A percentile compares a stretch with the other conserved stretches of the same genome.
Evolutionary conservation across 2,888 invertebrate species (phyloP).

Genomic region (Caenorhabditis afra): DNA sequence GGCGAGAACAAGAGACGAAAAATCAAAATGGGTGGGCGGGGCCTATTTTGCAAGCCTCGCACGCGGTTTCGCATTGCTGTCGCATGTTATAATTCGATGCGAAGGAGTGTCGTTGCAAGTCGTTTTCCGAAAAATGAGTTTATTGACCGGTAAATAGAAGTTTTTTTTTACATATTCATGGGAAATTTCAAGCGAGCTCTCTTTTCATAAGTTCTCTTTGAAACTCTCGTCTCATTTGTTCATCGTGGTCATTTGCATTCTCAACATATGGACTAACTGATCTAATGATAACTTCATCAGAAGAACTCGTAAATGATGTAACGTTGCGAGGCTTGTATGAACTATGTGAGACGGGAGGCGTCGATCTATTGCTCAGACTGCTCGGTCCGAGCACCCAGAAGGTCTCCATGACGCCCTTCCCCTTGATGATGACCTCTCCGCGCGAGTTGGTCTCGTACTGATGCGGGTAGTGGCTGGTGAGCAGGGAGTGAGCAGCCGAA

Average conservation of each 20-base stretch:
- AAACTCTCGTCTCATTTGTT: slow-evolving; percentile 12
- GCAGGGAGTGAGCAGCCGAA: slow-evolving; percentile 66
- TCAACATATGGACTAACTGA: slow-evolving; percentile 43
- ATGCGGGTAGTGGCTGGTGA: slow-evolving; percentile 67
- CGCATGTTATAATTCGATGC: slow-evolving; percentile 13
- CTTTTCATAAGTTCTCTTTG: slow-evolving; percentile 28
- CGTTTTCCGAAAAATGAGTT: no score
- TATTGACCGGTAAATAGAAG: no score
- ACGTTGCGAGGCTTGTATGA: slow-evolving; percentile 6
- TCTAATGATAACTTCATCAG: slow-evolving; percentile 12
- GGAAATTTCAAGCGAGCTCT: neutral
- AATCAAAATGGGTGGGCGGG: slow-evolving; percentile 53
- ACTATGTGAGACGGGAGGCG: slow-evolving; percentile 18
- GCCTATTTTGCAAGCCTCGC: slow-evolving; percentile 17
- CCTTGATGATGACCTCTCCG: slow-evolving; percentile 75
- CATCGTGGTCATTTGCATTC: slow-evolving; percentile 13
- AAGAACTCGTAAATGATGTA: slow-evolving; percentile 8
- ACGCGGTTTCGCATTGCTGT: slow-evolving; percentile 18
- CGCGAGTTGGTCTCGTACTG: slow-evolving; percentile 71
- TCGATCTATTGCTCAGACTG: slow-evolving; percentile 24
- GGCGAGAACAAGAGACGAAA: slow-evolving; percentile 56
- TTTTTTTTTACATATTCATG: no score
- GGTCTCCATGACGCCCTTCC: slow-evolving; percentile 65
- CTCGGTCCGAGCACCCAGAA: slow-evolving; percentile 43
- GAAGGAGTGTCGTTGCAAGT: no score